These are phyloP conservation scores for Schizaphis graminum DNA, from an alignment of 2,888 invertebrate species.

Conservation along the genomic window DNA sequence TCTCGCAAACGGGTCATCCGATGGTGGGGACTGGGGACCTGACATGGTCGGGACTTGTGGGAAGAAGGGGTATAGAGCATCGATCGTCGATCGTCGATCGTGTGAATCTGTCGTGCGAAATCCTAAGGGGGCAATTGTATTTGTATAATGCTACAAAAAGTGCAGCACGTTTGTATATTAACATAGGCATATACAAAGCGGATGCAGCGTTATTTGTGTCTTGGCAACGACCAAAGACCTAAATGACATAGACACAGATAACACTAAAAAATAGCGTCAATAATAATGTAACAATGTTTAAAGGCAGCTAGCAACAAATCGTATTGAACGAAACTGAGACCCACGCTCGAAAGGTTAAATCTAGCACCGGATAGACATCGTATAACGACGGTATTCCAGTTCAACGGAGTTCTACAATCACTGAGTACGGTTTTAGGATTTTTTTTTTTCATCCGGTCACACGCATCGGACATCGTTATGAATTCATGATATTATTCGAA, in stretches of 20 bases:
- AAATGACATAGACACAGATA: too few species aligned
- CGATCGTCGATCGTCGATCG: constrained; percentile 45
- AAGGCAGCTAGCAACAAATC: background rate
- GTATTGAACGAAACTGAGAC: background rate
- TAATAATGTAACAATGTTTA: background rate
- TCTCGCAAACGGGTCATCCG: constrained; percentile 3
- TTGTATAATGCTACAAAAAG: background rate
- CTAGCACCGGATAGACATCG: background rate
- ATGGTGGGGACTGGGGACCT: background rate
- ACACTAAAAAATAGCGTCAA: background rate
- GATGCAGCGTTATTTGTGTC: background rate
- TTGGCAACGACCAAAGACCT: background rate
- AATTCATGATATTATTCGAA: background rate
- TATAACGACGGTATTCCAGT: constrained; percentile 9
- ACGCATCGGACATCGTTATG: background rate
- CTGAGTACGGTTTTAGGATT: background rate
- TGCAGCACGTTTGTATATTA: background rate
- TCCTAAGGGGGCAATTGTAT: background rate
- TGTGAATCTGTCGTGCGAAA: constrained; percentile 60
- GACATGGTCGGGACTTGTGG: background rate
- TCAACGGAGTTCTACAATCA: background rate
- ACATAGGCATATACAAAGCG: background rate
- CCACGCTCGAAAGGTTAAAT: background rate
- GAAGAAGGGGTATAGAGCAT: background rate
- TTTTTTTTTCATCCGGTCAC: background rate